A percentile compares a stretch with the other conserved stretches of the same genome.
Evolutionary conservation across 2,888 invertebrate species (phyloP).

Genomic region (Melipona bicolor): DNA sequence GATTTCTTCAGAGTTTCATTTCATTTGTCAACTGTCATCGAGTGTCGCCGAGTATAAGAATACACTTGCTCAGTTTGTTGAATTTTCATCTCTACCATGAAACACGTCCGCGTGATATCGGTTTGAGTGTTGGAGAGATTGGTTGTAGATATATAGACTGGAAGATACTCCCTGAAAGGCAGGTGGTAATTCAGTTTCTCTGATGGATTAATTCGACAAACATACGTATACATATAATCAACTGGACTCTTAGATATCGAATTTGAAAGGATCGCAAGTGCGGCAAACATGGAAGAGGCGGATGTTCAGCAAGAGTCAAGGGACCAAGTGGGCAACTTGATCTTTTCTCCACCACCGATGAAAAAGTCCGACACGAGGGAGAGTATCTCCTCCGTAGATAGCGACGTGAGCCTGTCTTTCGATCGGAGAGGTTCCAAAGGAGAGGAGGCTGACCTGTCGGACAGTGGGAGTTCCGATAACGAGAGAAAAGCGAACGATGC

Average conservation of each 20-base stretch:
- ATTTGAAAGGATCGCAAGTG: not conserved
- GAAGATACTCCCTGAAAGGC: not conserved
- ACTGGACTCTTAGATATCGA: not conserved
- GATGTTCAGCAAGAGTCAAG: conserved; percentile 80
- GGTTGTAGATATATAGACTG: too few species aligned
- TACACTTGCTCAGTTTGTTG: not conserved
- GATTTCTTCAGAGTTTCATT: not conserved
- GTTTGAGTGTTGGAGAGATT: not conserved
- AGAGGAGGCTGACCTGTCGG: conserved; percentile 89
- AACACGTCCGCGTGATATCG: not conserved
- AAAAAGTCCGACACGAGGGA: conserved; percentile 86
- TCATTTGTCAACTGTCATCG: not conserved
- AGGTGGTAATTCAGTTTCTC: not conserved
- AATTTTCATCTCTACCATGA: not conserved
- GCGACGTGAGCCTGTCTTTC: conserved; percentile 86
- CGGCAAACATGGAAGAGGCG: conserved; percentile 76
- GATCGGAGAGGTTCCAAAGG: conserved; percentile 85
- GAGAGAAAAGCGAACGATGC: conserved; percentile 82
- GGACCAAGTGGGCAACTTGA: conserved; percentile 80
- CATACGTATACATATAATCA: not conserved
- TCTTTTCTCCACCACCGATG: conserved; percentile 84
- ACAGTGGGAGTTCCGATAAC: conserved; percentile 89
- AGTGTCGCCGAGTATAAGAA: not conserved
- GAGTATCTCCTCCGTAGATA: conserved; percentile 87
- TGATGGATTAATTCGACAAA: conserved; percentile 38